Evolutionary conservation across 1,140 invertebrate species (phyloP), one percentile per base, ranked within the genome.

Genomic region (Bombus huntii): DNA sequence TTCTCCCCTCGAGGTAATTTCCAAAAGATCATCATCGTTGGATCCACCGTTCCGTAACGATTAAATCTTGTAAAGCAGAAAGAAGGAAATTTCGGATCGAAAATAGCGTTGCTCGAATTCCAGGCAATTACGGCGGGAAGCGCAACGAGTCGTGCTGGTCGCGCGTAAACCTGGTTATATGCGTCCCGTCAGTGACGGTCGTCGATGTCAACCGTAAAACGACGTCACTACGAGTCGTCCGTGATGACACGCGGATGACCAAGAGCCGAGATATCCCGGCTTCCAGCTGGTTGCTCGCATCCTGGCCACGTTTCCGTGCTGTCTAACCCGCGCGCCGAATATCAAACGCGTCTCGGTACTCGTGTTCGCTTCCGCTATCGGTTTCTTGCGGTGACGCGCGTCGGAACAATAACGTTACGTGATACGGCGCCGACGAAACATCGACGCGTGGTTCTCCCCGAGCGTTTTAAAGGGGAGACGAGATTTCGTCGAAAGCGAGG

Each of bases 361-460:
- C 37, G 44, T 1, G 31, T 65, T 28, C n/a, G 31, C 66, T 68
- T 81, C 42, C 53, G 72, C 80, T 86, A 86, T 86, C 85, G 85
- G 73, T 86, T 86, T 86, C 80, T 71, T 62, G 80, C 65, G 80
- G 85, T 76, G 74, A 86, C 80, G 72, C 72, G 72, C 73, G 85
- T 86, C 85, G 53, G 31, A 31, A 37, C 80, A 76, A 82, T 82
- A 83, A 86, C 53, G 84, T 75, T 59, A 70, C 79, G 53, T n/a
- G 80, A 65, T 66, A n/a, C 66, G 34, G 6, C 59, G 39, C 39
- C 53, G 37, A 34, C 59, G 76, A 53, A 42, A 71, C 53, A 42
- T 34, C 44, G 78, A 85, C 83, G 47, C 34, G 44, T 31, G 42
- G 6, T 34, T 18, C n/a, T 53, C 39, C 57, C 66, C 68, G 47